These are phyloP conservation scores for Dicerorhinus sumatrensis DNA, from an alignment of 2,113 vertebrate species.

Conservation along the genomic window DNA sequence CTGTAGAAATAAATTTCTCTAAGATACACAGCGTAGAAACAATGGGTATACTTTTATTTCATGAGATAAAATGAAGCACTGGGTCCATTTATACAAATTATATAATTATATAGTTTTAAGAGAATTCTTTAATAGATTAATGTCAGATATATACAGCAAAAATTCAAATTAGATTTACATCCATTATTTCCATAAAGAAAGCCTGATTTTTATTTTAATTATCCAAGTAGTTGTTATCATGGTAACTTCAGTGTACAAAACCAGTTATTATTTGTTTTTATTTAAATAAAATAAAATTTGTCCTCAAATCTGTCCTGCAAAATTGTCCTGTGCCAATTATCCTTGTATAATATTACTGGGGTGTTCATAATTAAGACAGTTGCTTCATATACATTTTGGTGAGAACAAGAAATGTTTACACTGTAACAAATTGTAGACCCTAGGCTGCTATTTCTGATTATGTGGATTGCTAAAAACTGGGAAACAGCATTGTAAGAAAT, in stretches of 20 bases:
- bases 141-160: neutral
- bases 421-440: neutral
- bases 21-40: neutral
- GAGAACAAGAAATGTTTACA: neutral
- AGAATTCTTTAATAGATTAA: neutral
- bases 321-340: neutral
- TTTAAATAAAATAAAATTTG: neutral
- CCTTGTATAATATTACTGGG: neutral
- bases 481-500: neutral
- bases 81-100: neutral
- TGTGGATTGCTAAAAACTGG: neutral
- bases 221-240: neutral
- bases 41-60: neutral
- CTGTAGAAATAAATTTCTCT: neutral
- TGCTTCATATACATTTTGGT: neutral
- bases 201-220: constrained; percentile 33
- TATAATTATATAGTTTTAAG: neutral
- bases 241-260: neutral
- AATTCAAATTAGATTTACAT: constrained; percentile 30
- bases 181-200: neutral
- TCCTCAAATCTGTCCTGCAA: neutral
- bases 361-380: neutral
- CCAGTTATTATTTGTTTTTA: neutral
- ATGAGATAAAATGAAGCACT: neutral
- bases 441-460: neutral